A percentile compares a stretch with the other conserved stretches of the same genome.
Evolutionary conservation across 2,113 vertebrate species (phyloP).

Genomic region (Macrotis lagotis): DNA sequence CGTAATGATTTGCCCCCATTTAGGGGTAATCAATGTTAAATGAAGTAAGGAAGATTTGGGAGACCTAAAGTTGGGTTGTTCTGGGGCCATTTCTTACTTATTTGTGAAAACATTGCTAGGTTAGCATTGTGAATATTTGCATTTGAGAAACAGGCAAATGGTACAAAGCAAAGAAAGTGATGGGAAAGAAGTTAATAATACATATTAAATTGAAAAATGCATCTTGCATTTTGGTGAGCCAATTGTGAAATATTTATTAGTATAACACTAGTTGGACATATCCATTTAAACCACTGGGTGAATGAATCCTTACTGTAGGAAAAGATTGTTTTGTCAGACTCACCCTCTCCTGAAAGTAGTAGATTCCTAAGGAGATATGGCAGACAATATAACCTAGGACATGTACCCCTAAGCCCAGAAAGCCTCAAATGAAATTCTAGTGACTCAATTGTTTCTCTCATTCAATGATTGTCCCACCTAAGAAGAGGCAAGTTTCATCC

Average conservation of each 20-base stretch:
- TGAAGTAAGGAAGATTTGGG: neutral
- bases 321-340: neutral
- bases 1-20: neutral
- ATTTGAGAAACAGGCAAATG: neutral
- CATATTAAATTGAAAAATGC: neutral
- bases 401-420: neutral
- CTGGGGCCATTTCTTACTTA: neutral
- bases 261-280: neutral
- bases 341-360: neutral
- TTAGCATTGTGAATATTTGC: neutral
- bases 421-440: neutral
- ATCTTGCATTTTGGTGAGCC: neutral
- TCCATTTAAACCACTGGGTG: no score
- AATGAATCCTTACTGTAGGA: neutral
- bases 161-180: neutral
- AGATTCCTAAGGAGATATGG: neutral
- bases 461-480: neutral
- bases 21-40: neutral
- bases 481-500: neutral
- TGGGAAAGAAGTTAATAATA: neutral
- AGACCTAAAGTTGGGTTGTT: neutral
- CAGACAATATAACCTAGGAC: neutral
- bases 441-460: neutral
- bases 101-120: no score
- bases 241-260: neutral